A percentile compares a stretch with the other conserved stretches of the same genome.
Conservation (phyloP, 2,113 vertebrate species). For the Bolborhynchus lineola region DNA sequence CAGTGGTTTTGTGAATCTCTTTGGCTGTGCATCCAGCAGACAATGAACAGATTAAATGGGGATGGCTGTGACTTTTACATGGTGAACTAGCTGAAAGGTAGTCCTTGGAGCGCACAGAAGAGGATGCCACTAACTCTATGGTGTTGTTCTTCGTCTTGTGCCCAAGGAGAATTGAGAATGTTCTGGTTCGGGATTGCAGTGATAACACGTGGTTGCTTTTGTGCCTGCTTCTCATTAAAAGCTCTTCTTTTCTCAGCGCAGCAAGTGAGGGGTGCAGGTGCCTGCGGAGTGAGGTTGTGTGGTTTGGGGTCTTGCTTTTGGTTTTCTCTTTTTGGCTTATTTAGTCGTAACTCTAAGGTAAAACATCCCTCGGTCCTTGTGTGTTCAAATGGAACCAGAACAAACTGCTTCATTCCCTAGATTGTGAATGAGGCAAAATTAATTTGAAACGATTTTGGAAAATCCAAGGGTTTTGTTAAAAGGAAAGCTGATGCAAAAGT, state of each 20-base stretch:
- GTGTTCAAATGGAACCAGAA: slow-evolving; percentile 16
- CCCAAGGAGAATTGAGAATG: not conserved
- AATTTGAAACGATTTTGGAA: not conserved
- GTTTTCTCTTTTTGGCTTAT: not conserved
- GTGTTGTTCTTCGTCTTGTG: not conserved
- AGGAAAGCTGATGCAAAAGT: not conserved
- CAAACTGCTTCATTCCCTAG: not conserved
- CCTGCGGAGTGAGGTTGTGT: not conserved
- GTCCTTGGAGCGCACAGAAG: not conserved
- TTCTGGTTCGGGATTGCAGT: not conserved
- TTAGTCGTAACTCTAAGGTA: not conserved
- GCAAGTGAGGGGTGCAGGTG: not conserved
- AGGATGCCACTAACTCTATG: not conserved
- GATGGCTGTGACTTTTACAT: not conserved
- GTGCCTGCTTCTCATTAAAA: not conserved
- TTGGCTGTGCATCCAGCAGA: not conserved
- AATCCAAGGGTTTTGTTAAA: not conserved
- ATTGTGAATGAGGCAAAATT: not conserved
- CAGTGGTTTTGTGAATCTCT: not conserved
- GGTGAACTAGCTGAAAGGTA: not conserved
- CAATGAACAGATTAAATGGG: not conserved
- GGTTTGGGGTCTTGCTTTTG: not conserved
- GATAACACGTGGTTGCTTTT: not conserved
- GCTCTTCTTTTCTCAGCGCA: not conserved
- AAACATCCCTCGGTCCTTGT: not conserved